phyloP scores from a whole-genome alignment of 2,797 vertebrate species.

The Zalophus californianus region DNA sequence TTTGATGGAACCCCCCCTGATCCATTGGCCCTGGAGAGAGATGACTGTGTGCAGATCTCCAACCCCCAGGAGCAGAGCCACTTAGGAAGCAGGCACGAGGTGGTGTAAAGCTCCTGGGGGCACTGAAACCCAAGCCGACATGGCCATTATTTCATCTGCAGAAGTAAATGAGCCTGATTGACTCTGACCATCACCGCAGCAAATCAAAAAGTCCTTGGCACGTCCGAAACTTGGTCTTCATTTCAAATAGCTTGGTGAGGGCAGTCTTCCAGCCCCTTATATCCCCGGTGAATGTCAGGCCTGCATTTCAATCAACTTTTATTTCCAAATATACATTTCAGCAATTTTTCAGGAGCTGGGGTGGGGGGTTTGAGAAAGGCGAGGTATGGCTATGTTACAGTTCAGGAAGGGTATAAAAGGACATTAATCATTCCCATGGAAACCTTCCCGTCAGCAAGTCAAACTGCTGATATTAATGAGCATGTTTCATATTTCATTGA shows the following conservation, averaged over 20 bases:
- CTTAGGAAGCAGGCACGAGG: constrained; percentile 66
- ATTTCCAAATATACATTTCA: constrained; percentile 86
- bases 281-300: constrained; percentile 78
- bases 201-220: constrained; percentile 73
- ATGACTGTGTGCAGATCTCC: not conserved
- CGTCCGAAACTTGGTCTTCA: constrained; percentile 66
- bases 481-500: constrained; percentile 82
- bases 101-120: constrained; percentile 39
- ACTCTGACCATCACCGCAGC: constrained; percentile 71
- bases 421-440: constrained; percentile 85
- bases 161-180: constrained; percentile 77
- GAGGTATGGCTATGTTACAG: constrained; percentile 69
- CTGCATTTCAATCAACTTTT: constrained; percentile 84
- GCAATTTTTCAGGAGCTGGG: constrained; percentile 80
- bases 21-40: constrained; percentile 16
- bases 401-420: constrained; percentile 84
- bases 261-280: constrained; percentile 71
- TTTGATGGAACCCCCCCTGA: constrained; percentile 45
- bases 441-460: constrained; percentile 86
- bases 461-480: constrained; percentile 85
- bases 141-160: constrained; percentile 66
- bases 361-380: constrained; percentile 65
- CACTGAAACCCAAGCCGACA: constrained; percentile 61
- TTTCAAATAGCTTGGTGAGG: constrained; percentile 68
- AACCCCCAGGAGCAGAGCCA: constrained; percentile 30